Evolutionary conservation across 2,113 vertebrate genomes (phyloP), one percentile per base, ranked within the genome.

Genomic region (Rhadina sibilatrix): DNA sequence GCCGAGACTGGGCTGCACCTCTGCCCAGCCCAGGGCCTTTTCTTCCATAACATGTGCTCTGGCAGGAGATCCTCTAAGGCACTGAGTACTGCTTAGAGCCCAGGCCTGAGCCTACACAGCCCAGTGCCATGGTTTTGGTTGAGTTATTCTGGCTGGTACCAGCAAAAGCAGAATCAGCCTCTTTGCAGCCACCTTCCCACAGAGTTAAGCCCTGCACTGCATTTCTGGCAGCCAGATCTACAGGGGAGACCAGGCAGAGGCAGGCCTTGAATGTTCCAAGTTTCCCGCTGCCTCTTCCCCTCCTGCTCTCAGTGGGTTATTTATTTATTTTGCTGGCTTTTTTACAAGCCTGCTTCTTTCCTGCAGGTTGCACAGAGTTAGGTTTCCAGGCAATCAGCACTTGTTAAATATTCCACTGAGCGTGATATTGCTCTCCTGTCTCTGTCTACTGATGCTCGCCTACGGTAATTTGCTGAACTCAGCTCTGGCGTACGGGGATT

Each of bases 351-450:
- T 74, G 52, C 57, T 87, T 70, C 64, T 86, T 94, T 90, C 52
- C 87, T 83, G 81, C 80, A 94, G 89, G 91, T 94, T 89, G 89
- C 85, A 77, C 85, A 68, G 77, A 75, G 92, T 96, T 94, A 81
- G 85, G 93, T 93, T 97, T 96, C 91, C 86, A 96, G 81, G 93
- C 95, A 96, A 96, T 96, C 89, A 92, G 89, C 6, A 37, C 94
- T 95, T 96, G 92, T 96, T 97, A 95, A 96, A 93, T 97, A 96
- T 97, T 97, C 96, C 87, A 75, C 90, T 56, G 93, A 93, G 92
- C 89, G 1, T 94, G 93, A 96, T 97, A 96, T 96, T 96, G 93
- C 90, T 97, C 90, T 96, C 90, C 93, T 71, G 75, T 94, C 96
- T 97, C 86, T 90, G 86, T 72, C 30, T 93, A 31, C 90, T 63